A percentile compares a stretch with the other conserved stretches of the same genome.
phyloP scores from a whole-genome alignment of 37 sponge, comb jelly and placozoan species.

The Halisarca cf. caerulea region DNA sequence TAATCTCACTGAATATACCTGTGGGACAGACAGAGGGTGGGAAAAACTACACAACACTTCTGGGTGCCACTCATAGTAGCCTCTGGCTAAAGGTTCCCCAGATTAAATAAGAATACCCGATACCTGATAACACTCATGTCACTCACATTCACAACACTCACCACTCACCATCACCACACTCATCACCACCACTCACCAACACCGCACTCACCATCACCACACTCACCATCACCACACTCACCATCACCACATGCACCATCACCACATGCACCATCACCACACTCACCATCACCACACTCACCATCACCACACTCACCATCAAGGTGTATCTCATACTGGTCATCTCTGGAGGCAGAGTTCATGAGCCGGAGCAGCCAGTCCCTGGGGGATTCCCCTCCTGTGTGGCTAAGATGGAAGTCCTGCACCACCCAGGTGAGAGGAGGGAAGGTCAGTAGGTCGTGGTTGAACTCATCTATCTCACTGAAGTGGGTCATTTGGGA shows the following conservation, averaged over 20 bases:
- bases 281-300: no score
- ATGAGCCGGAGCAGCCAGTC: slow-evolving; percentile 86
- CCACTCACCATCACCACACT: no score
- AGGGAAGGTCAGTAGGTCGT: slow-evolving; percentile 87
- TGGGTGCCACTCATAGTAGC: no score
- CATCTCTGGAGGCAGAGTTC: slow-evolving; percentile 70
- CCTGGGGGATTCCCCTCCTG: slow-evolving; percentile 63
- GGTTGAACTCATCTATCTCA: slow-evolving; percentile 86
- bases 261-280: no score
- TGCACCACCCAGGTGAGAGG: slow-evolving; percentile 92
- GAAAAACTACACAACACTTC: no score
- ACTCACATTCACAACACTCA: background rate
- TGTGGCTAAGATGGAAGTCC: slow-evolving; percentile 81
- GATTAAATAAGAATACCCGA: no score
- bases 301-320: slow-evolving; percentile 60
- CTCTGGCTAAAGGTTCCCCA: no score
- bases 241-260: no score
- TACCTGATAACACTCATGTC: background rate
- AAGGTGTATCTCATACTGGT: slow-evolving; percentile 80
- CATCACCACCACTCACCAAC: no score
- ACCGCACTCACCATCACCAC: no score
- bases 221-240: no score
- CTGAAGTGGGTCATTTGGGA: slow-evolving; percentile 78
- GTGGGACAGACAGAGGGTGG: background rate
- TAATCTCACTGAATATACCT: slow-evolving; percentile 83